Evolutionary conservation across 2,797 vertebrate genomes (phyloP).

Genomic region (Halcyon leucocephala): DNA sequence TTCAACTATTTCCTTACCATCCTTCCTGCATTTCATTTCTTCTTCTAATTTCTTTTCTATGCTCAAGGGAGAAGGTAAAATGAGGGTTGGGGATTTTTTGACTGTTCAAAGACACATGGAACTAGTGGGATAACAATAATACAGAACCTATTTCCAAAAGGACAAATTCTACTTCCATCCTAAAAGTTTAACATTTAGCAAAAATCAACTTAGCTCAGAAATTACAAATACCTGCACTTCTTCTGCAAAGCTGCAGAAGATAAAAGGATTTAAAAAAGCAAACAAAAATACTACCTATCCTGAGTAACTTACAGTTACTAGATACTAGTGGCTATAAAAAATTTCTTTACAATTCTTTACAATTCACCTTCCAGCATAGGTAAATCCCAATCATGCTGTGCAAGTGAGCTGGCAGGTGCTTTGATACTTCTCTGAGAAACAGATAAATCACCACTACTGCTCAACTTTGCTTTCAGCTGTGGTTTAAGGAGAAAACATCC

Average conservation of each 20-base stretch:
- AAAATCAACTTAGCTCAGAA: neutral
- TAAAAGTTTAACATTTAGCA: neutral
- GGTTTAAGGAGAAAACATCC: neutral
- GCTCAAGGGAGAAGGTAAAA: neutral
- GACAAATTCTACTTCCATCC: neutral
- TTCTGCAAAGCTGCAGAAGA: neutral
- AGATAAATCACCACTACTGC: neutral
- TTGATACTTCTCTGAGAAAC: neutral
- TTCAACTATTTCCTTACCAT: neutral
- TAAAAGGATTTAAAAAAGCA: neutral
- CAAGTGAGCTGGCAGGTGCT: neutral
- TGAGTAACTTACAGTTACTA: neutral
- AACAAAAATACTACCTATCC: neutral
- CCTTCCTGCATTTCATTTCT: neutral
- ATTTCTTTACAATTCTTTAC: neutral
- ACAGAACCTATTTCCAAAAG: neutral
- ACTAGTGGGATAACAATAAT: neutral
- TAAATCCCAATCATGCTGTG: neutral
- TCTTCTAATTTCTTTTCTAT: neutral
- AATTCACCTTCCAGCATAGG: neutral
- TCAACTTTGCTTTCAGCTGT: neutral
- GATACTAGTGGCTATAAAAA: neutral
- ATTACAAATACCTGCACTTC: neutral
- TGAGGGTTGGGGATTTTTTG: neutral
- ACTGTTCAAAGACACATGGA: neutral